Evolutionary conservation across 2,888 invertebrate species (phyloP).

Genomic region (Eristalis arbustorum): DNA sequence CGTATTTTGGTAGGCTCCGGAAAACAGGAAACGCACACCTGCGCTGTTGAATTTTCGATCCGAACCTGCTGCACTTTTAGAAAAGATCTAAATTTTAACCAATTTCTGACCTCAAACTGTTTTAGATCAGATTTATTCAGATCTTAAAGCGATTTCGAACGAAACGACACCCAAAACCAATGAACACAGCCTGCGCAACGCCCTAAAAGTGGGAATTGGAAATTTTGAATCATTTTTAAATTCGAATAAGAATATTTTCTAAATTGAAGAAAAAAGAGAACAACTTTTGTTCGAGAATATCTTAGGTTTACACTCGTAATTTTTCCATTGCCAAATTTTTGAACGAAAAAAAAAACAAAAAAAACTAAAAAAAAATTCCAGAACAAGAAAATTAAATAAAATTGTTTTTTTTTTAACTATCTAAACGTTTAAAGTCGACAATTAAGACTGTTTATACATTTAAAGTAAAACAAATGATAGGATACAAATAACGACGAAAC

Average conservation of each 20-base stretch:
- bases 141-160: too few species aligned
- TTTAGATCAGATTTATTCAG: too few species aligned
- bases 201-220: not conserved
- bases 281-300: not conserved
- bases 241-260: not conserved
- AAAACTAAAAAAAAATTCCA: not conserved
- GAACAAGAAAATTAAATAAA: not conserved
- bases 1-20: too few species aligned
- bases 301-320: slow-evolving; percentile 21
- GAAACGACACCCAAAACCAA: too few species aligned
- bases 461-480: slow-evolving; percentile 24
- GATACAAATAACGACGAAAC: not conserved
- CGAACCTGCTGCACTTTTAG: too few species aligned
- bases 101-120: too few species aligned
- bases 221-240: not conserved
- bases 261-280: not conserved
- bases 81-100: too few species aligned
- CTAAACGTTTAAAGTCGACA: slow-evolving; percentile 58
- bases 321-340: slow-evolving; percentile 48
- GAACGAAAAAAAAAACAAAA: not conserved
- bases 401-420: slow-evolving; percentile 8
- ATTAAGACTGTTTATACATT: slow-evolving; percentile 65
- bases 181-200: not conserved
- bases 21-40: too few species aligned
- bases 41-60: too few species aligned